Conservation (phyloP, 1,140 invertebrate species). For the Leptinotarsa texana region DNA sequence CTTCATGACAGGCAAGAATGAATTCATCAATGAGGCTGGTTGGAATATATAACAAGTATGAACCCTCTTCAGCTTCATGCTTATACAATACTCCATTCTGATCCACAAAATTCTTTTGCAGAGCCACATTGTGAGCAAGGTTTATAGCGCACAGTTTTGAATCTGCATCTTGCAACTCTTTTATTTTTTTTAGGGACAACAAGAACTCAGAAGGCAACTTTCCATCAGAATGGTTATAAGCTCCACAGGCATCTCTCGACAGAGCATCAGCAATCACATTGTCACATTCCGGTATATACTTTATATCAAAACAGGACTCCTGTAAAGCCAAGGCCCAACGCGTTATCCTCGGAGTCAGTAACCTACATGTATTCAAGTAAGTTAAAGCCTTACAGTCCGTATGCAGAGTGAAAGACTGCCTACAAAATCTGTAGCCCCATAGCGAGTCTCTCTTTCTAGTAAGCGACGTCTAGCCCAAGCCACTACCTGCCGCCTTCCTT, state of each 20-base stretch:
- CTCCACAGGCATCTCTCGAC: neutral
- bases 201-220: neutral
- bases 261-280: neutral
- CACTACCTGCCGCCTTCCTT: neutral
- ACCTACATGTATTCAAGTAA: neutral
- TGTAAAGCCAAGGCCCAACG: neutral
- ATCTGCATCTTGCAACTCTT: neutral
- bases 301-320: neutral
- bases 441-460: neutral
- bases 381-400: neutral
- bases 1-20: neutral
- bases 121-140: no score
- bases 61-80: neutral
- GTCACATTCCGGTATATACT: neutral
- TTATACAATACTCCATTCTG: no score
- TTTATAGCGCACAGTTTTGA: no score
- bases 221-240: neutral
- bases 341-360: neutral
- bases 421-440: neutral
- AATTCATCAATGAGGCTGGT: no score
- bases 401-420: neutral
- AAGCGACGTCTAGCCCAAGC: neutral
- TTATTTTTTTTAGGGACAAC: neutral
- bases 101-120: no score
- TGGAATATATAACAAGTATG: neutral